Percentiles rank a stretch among this genome's conserved stretches.
Conservation (phyloP, 2,113 vertebrate genomes). For the Bagarius yarrelli region DNA sequence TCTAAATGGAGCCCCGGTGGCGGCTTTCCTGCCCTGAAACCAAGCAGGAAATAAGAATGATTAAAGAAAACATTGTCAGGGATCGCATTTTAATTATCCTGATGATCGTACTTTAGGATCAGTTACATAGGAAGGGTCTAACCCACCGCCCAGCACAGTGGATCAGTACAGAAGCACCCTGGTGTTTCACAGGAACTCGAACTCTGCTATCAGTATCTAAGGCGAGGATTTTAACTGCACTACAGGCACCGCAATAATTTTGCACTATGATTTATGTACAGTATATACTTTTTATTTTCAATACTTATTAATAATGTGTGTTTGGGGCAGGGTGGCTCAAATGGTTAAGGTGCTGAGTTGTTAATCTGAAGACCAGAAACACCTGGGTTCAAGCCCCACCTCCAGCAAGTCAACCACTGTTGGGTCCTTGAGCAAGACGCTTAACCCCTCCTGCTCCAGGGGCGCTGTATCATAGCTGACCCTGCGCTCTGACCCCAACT, state of each 20-base stretch:
- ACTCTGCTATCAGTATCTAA: neutral
- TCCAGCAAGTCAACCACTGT: no score
- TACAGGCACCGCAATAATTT: neutral
- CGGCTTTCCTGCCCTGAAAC: constrained; percentile 80
- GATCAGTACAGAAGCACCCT: neutral
- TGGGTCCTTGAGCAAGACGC: no score
- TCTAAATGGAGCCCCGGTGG: constrained; percentile 85
- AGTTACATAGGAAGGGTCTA: neutral
- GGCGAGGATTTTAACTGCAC: neutral
- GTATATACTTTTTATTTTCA: no score
- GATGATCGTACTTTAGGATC: neutral
- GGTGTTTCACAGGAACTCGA: neutral
- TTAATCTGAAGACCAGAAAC: no score
- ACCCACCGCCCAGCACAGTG: neutral
- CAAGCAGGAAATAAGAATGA: constrained; percentile 35
- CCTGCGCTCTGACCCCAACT: no score
- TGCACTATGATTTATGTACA: neutral
- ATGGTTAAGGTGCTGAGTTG: no score
- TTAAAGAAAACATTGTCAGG: neutral
- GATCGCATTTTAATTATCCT: neutral
- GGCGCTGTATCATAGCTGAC: no score
- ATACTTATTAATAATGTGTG: no score
- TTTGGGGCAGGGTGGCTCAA: no score
- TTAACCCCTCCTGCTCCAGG: no score
- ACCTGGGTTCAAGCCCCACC: no score